phyloP scores from a whole-genome alignment of 2,113 vertebrate genomes.

The Stomatorhinus ivindoensis region DNA sequence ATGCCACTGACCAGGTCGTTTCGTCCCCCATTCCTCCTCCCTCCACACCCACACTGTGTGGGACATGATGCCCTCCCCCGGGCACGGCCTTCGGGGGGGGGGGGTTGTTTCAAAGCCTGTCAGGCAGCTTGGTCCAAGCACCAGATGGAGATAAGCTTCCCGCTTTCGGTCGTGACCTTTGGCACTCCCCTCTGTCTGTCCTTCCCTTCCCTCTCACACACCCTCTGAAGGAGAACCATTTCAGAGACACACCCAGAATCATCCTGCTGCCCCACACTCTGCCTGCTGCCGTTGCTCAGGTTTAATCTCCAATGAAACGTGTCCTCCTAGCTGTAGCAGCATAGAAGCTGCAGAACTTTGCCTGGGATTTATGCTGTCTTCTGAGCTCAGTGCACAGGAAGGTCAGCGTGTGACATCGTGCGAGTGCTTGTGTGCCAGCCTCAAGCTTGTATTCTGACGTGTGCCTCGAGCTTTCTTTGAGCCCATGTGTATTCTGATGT shows the following conservation, averaged over 20 bases:
- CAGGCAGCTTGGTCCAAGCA: neutral
- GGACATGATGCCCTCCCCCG: neutral
- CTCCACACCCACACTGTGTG: neutral
- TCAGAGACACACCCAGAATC: neutral
- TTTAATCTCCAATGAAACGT: neutral
- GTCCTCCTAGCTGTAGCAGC: neutral
- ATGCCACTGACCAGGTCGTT: neutral
- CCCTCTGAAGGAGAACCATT: constrained; percentile 3
- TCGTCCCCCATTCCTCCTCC: no score
- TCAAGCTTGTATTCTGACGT: neutral
- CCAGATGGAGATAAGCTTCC: neutral
- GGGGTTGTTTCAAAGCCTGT: neutral
- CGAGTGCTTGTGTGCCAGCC: neutral
- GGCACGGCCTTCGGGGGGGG: neutral
- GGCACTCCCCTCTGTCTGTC: neutral
- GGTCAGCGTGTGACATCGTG: neutral
- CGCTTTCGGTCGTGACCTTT: neutral
- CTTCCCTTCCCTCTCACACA: neutral
- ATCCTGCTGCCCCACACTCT: neutral
- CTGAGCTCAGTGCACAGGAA: neutral
- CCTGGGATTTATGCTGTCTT: neutral
- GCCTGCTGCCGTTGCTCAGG: neutral
- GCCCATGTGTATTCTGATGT: neutral
- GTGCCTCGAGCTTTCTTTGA: neutral
- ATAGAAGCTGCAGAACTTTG: neutral